Percentiles rank a stretch among this genome's conserved stretches.
phyloP scores from a whole-genome alignment of 1,140 invertebrate species.

The Bombus sibiricus region DNA sequence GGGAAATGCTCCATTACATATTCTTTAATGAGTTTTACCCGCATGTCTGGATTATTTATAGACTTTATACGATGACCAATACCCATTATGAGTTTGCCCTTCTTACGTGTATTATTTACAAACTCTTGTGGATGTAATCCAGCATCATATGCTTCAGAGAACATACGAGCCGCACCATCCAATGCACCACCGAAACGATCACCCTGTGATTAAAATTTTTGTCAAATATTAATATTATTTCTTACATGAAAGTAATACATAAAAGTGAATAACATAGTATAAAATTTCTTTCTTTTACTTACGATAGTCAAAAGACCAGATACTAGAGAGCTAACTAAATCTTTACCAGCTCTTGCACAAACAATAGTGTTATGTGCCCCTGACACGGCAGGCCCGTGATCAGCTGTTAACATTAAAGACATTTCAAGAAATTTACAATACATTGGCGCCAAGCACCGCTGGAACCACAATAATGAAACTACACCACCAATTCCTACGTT shows the following conservation, averaged over 20 bases:
- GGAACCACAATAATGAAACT: constrained; percentile 99
- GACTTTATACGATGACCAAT: constrained; percentile 99
- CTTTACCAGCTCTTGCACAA: constrained; percentile 98
- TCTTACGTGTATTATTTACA: constrained; percentile 98
- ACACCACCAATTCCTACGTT: constrained; percentile 98
- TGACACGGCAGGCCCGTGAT: constrained; percentile 99
- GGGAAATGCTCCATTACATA: constrained; percentile 97
- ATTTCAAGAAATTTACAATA: constrained; percentile 99
- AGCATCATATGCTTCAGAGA: constrained; percentile 97
- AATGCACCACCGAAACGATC: constrained; percentile 99
- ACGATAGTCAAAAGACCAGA: constrained; percentile 99
- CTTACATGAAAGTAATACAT: background rate
- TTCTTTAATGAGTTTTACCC: constrained; percentile 98
- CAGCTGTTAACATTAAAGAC: constrained; percentile 99
- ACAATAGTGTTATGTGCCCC: constrained; percentile 99
- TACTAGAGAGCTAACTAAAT: constrained; percentile 97
- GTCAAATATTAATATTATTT: constrained; percentile 7
- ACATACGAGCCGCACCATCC: constrained; percentile 97
- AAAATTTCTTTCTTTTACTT: constrained; percentile 80
- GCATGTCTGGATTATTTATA: constrained; percentile 99
- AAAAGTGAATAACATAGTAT: background rate
- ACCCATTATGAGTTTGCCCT: constrained; percentile 99
- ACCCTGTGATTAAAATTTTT: constrained; percentile 85
- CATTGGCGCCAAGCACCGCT: constrained; percentile 95
- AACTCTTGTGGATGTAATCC: constrained; percentile 99